phyloP scores from a whole-genome alignment of 1,140 invertebrate genomes.

The Sycobia sp. region DNA sequence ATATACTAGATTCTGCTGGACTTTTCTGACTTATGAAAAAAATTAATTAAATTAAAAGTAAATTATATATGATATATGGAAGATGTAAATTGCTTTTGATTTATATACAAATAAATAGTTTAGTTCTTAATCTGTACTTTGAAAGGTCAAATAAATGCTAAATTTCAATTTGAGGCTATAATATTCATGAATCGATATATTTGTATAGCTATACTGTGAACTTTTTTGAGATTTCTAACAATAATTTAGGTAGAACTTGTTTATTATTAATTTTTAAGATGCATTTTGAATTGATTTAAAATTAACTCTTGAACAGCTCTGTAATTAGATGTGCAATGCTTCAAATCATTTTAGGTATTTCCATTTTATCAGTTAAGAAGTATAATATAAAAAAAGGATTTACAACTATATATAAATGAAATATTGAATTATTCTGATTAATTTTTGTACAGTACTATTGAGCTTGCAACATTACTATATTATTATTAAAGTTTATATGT shows the following conservation, averaged over 20 bases:
- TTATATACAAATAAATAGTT: not conserved
- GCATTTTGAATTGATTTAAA: conserved; percentile 20
- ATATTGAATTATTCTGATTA: conserved; percentile 8
- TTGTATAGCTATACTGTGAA: no score
- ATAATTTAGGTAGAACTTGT: no score
- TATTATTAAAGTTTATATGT: conserved; percentile 17
- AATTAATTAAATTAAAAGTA: no score
- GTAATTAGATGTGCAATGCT: conserved; percentile 42
- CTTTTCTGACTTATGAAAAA: no score
- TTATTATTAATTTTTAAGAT: no score
- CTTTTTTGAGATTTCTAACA: no score
- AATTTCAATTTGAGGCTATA: conserved; percentile 3
- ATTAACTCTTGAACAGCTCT: conserved; percentile 35
- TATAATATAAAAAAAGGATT: conserved; percentile 19
- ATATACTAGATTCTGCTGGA: no score
- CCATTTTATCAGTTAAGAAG: not conserved
- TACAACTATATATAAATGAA: conserved; percentile 2
- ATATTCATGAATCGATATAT: no score
- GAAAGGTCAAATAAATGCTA: conserved; percentile 21
- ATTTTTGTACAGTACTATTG: conserved; percentile 24
- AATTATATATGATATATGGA: no score
- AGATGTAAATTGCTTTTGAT: not conserved
- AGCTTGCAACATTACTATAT: conserved; percentile 32
- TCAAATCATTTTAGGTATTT: conserved; percentile 31
- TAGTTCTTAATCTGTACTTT: not conserved